A percentile compares a stretch with the other conserved stretches of the same genome.
Evolutionary conservation across 2,797 vertebrate genomes (phyloP).

Genomic region (Sebastes dallii): DNA sequence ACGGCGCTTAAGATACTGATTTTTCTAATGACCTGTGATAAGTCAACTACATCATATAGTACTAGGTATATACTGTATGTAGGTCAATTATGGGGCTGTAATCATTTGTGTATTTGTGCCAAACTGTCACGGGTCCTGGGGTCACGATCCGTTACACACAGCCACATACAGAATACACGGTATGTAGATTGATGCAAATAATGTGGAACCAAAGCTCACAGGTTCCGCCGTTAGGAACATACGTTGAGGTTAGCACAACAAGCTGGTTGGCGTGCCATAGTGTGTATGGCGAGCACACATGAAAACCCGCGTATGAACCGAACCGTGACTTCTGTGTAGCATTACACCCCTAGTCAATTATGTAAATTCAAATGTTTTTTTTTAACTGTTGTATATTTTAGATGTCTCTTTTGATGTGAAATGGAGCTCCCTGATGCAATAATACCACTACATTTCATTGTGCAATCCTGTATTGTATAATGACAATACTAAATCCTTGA

Average conservation of each 20-base stretch:
- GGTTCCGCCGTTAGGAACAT: not conserved
- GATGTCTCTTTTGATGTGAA: too few species aligned
- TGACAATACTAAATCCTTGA: not conserved
- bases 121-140: not conserved
- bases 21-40: conserved; percentile 37
- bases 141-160: not conserved
- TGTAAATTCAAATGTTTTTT: too few species aligned
- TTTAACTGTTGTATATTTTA: too few species aligned
- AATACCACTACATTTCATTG: too few species aligned
- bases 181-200: not conserved
- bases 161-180: not conserved
- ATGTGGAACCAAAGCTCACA: not conserved
- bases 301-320: not conserved
- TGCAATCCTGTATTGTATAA: too few species aligned
- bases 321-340: too few species aligned
- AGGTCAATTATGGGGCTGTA: conserved; percentile 23
- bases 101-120: not conserved
- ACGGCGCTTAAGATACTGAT: conserved; percentile 19
- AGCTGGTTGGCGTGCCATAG: too few species aligned
- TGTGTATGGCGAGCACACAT: not conserved
- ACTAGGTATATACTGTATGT: conserved; percentile 13
- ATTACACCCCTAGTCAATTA: too few species aligned
- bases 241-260: too few species aligned
- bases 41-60: conserved; percentile 14
- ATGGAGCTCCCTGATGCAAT: too few species aligned